Percentiles rank a stretch among this genome's conserved stretches.
Conservation (phyloP, 2,888 invertebrate genomes). For the Stenchaetothrips biformis region DNA sequence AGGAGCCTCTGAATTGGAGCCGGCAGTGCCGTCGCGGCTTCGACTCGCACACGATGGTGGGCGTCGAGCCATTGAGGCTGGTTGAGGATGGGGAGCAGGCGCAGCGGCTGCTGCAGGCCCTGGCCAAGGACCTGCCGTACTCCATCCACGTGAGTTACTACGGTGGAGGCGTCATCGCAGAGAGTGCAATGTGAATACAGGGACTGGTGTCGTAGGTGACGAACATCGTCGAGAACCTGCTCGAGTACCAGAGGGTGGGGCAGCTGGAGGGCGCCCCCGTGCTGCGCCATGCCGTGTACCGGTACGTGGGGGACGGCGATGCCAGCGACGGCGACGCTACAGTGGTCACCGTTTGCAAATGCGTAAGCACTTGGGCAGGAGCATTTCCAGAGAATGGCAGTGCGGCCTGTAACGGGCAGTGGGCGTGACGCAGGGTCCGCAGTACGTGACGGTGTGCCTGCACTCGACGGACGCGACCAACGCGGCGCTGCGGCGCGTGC, state of each 20-base stretch:
- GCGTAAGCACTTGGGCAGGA: too few species aligned
- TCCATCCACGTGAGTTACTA: not conserved
- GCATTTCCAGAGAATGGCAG: too few species aligned
- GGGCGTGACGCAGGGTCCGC: not conserved
- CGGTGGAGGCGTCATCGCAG: not conserved
- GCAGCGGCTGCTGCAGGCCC: not conserved
- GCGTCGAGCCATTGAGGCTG: not conserved
- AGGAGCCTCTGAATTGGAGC: too few species aligned
- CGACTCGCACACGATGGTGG: too few species aligned
- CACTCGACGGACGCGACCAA: slow-evolving; percentile 2
- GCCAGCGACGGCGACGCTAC: not conserved
- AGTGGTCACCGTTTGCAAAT: not conserved
- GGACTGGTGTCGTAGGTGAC: not conserved
- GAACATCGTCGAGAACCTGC: not conserved
- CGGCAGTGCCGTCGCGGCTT: too few species aligned
- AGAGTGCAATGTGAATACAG: not conserved
- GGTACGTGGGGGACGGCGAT: not conserved
- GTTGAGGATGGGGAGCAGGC: not conserved
- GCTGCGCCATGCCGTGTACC: not conserved
- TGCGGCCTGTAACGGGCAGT: not conserved
- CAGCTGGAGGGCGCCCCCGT: not conserved
- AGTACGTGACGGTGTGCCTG: not conserved
- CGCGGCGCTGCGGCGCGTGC: slow-evolving; percentile 6
- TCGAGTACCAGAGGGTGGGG: not conserved
- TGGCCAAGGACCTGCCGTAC: not conserved